These are phyloP conservation scores for Drosophila neocordata DNA, from an alignment of 1,140 invertebrate genomes.

Conservation along the genomic window DNA sequence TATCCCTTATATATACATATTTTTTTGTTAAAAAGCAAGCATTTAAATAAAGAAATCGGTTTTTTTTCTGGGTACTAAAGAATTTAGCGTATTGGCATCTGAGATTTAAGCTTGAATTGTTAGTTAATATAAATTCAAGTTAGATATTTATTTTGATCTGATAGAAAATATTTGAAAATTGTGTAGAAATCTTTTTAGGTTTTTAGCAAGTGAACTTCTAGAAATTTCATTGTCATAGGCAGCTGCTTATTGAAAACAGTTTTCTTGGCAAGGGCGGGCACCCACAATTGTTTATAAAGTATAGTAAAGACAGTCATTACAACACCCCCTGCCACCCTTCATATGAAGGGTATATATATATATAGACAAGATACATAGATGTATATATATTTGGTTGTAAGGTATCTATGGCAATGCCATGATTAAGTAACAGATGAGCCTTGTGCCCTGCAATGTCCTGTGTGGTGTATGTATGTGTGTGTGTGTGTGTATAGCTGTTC, in stretches of 20 bases:
- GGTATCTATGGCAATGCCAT: constrained; percentile 79
- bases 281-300: too few relatives aligned
- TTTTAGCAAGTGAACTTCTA: background rate
- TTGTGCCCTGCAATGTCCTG: constrained; percentile 52
- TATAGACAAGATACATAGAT: background rate
- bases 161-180: too few relatives aligned
- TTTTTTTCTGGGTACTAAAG: too few relatives aligned
- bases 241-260: background rate
- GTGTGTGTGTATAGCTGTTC: constrained; percentile 21
- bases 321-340: background rate
- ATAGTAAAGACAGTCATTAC: too few relatives aligned
- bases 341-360: too few relatives aligned
- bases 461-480: constrained; percentile 28
- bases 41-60: background rate
- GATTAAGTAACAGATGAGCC: constrained; percentile 78
- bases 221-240: constrained; percentile 2
- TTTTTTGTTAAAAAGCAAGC: background rate
- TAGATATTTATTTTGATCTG: too few relatives aligned
- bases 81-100: too few relatives aligned
- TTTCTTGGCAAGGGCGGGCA: background rate
- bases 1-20: background rate
- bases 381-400: constrained; percentile 9
- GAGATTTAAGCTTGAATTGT: too few relatives aligned
- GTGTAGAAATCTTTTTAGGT: too few relatives aligned
- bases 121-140: too few relatives aligned